Base-by-base conservation (phyloP, 2,888 invertebrate species). In the Sepioteuthis lessoniana region DNA sequence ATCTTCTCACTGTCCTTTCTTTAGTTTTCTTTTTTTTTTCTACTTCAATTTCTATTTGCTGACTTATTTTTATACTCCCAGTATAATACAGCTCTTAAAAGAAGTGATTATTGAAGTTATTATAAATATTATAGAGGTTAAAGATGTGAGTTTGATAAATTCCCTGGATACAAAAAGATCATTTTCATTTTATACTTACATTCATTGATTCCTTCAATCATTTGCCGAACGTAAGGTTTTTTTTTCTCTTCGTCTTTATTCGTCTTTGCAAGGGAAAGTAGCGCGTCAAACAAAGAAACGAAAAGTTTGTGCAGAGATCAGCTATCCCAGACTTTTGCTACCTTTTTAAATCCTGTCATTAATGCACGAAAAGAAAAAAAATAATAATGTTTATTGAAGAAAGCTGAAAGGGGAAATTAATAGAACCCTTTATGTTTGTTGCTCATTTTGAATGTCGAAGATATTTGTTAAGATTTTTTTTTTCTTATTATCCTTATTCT, bases 151-250 rank as follows among this genome's bases (percentile, higher is more conserved):
- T 35, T 76, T 76, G 35, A n/a, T 76, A 35, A 76, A 76, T 76
- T 76, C 76, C 76, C 76, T 3, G 2, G 76, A 76, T 76, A 76
- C 76, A 76, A 76, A 76, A 76, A 76, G 76, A 76, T 76, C 76
- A 76, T n/a, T 76, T 76, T 76, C 76, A 76, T 76, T 76, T 76
- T 76, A 76, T n/a, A 76, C 76, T 76, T 76, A 76, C 35, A 76
- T n/a, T n/a, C 13, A 76, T 76, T 76, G n/a, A 35, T 76, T 76
- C n/a, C 16, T 76, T 76, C 76, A 76, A 76, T 76, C n/a, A 76
- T 35, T 76, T n/a, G 19, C 16, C n/a, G 76, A 76, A 76, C 35
- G 55, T 76, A 76, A n/a, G 76, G 10, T 76, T 76, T 0, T n/a
- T 76, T 76, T 35, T 35, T 76, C 8, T 31, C 8, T 76, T 76